Evolutionary conservation across 2,888 invertebrate genomes (phyloP).

Genomic region (Drosophila neotestacea): DNA sequence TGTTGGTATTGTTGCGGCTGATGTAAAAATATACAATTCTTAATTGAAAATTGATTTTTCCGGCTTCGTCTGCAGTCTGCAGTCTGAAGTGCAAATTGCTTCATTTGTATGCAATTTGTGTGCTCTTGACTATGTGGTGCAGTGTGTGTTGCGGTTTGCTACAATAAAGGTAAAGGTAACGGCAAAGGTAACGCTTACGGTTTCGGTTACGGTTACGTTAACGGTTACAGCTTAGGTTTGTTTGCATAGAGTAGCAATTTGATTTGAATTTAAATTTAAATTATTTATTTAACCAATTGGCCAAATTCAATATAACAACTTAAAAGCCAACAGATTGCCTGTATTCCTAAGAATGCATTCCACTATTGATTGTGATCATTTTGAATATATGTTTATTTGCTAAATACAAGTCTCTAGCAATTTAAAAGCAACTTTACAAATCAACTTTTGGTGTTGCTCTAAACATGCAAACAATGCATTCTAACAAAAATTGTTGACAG

Average conservation of each 20-base stretch:
- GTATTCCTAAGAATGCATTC: neutral
- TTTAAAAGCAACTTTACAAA: no score
- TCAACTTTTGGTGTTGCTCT: no score
- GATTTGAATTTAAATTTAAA: neutral
- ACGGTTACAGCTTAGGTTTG: neutral
- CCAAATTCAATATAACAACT: neutral
- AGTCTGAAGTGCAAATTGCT: constrained; percentile 66
- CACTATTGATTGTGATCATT: neutral
- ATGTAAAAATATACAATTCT: constrained; percentile 62
- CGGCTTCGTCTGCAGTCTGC: constrained; percentile 10
- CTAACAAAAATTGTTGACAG: no score
- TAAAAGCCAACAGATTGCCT: neutral
- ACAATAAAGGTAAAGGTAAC: neutral
- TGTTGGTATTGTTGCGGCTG: constrained; percentile 20
- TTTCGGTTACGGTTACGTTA: neutral
- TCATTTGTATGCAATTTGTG: constrained; percentile 73
- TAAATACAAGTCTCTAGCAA: no score
- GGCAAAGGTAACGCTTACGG: neutral
- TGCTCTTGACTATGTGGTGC: constrained; percentile 8
- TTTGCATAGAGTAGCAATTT: neutral
- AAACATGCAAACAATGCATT: no score
- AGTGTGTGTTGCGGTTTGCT: neutral
- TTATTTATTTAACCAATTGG: constrained; percentile 2
- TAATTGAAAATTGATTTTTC: constrained; percentile 70
- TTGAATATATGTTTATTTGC: no score